phyloP scores from a whole-genome alignment of 2,797 vertebrate species.

The Anas bernieri region DNA sequence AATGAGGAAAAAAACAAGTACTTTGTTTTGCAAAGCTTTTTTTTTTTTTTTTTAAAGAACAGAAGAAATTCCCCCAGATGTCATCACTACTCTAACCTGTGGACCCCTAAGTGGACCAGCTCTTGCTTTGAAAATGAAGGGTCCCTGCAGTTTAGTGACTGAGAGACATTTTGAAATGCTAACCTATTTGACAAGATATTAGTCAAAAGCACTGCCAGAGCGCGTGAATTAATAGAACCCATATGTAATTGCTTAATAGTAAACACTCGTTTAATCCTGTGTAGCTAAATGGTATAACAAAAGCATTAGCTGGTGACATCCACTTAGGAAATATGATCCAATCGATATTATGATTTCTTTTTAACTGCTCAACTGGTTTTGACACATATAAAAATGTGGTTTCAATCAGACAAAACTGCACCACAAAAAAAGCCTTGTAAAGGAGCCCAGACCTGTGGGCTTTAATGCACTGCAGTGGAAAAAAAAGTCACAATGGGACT shows the following conservation, averaged over 20 bases:
- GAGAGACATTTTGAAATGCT: constrained; percentile 44
- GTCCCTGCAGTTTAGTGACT: constrained; percentile 47
- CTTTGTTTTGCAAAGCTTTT: neutral
- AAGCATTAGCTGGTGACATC: constrained; percentile 78
- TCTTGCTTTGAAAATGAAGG: constrained; percentile 26
- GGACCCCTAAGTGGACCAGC: neutral
- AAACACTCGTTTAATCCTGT: constrained; percentile 75
- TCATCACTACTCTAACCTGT: neutral
- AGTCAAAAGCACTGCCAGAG: constrained; percentile 66
- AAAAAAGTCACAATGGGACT: neutral
- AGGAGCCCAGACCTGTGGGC: constrained; percentile 60
- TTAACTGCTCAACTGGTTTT: constrained; percentile 78
- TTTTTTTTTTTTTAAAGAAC: neutral
- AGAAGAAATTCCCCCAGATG: neutral
- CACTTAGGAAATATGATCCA: constrained; percentile 81
- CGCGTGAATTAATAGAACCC: constrained; percentile 74
- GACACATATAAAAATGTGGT: constrained; percentile 81
- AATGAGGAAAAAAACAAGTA: neutral
- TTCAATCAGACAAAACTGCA: constrained; percentile 76
- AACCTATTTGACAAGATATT: constrained; percentile 74
- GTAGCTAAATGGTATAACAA: constrained; percentile 75
- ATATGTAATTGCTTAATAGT: constrained; percentile 78
- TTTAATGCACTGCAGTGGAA: constrained; percentile 49
- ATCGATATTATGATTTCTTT: constrained; percentile 78
- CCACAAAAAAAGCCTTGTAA: constrained; percentile 69